phyloP scores from a whole-genome alignment of 2,113 vertebrate species.

The Myxocyprinus asiaticus region DNA sequence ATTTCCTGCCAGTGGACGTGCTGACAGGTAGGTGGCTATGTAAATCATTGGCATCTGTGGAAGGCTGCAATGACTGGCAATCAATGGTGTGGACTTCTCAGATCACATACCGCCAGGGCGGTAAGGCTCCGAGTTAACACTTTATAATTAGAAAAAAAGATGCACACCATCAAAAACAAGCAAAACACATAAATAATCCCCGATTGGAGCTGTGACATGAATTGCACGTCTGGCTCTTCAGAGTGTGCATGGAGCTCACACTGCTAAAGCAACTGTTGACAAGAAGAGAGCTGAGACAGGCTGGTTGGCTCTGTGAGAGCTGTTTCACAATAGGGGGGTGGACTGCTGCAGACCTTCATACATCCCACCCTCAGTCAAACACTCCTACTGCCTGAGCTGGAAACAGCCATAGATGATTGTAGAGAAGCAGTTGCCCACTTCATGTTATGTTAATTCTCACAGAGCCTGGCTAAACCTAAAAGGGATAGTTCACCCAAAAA shows the following conservation, averaged over 20 bases:
- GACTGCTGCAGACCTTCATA: constrained; percentile 30
- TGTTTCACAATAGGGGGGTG: constrained; percentile 38
- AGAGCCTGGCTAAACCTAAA: no score
- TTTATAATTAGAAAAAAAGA: constrained; percentile 37
- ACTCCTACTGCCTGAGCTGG: constrained; percentile 7
- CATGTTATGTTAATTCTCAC: constrained; percentile 26
- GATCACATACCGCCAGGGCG: no score
- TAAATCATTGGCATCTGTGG: constrained; percentile 30
- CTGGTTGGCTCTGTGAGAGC: constrained; percentile 36
- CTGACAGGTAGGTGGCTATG: constrained; percentile 55
- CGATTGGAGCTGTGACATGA: constrained; percentile 41
- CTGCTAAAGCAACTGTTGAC: constrained; percentile 45
- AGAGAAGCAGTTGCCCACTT: constrained; percentile 2
- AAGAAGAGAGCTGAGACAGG: constrained; percentile 41
- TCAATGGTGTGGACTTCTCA: not conserved
- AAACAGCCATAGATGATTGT: constrained; percentile 24
- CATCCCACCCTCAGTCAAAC: constrained; percentile 35
- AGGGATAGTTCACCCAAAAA: no score
- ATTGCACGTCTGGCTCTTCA: constrained; percentile 32
- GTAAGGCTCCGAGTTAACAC: constrained; percentile 24
- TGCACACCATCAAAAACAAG: constrained; percentile 11
- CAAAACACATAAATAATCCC: constrained; percentile 49
- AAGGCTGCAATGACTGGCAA: no score
- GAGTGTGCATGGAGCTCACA: constrained; percentile 37
- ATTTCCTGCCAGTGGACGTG: constrained; percentile 50